Evolutionary conservation across 2,888 invertebrate species (phyloP).

Genomic region (Chironomus tentans): DNA sequence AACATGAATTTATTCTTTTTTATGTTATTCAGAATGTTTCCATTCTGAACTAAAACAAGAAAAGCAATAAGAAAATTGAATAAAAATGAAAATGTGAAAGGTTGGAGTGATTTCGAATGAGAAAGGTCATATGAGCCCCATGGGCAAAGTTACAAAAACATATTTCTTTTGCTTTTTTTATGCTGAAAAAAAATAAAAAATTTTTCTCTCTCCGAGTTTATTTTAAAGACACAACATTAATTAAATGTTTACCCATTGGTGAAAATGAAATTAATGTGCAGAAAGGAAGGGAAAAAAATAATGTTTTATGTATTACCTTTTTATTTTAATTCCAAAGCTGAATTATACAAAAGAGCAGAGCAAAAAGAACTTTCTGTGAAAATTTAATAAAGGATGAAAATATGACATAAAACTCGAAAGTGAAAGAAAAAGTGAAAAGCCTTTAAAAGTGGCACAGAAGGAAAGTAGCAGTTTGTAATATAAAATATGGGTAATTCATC

Average conservation of each 20-base stretch:
- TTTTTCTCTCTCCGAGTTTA: not conserved
- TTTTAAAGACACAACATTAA: not conserved
- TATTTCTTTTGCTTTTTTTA: not conserved
- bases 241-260: too few species aligned
- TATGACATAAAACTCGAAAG: not conserved
- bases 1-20: too few species aligned
- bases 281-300: too few species aligned
- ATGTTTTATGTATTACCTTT: too few species aligned
- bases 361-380: too few species aligned
- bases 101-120: not conserved
- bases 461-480: not conserved
- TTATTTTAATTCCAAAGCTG: not conserved
- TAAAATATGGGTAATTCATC: constrained; percentile 25
- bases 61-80: not conserved
- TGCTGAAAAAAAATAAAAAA: not conserved
- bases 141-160: not conserved
- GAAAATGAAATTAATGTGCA: too few species aligned
- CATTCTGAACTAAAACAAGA: not conserved
- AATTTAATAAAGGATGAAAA: too few species aligned
- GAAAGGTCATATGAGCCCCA: not conserved
- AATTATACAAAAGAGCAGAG: not conserved
- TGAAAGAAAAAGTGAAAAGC: not conserved
- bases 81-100: not conserved
- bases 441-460: not conserved
- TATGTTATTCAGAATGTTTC: not conserved